A percentile compares a stretch with the other conserved stretches of the same genome.
phyloP scores from a whole-genome alignment of 2,888 invertebrate genomes.

The Drosophila algonquin region DNA sequence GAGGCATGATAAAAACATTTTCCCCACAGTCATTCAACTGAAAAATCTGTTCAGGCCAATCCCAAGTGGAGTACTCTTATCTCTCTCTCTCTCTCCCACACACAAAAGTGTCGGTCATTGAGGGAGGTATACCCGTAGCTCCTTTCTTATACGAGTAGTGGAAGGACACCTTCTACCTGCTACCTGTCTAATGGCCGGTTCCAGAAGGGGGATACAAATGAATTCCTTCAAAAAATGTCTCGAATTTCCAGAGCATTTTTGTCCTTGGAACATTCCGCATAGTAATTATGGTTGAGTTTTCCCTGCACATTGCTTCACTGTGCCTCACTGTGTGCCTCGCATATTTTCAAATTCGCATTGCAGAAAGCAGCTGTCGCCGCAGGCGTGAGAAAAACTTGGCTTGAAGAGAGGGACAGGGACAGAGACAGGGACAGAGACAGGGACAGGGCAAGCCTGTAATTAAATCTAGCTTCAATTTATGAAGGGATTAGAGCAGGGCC shows the following conservation, averaged over 20 bases:
- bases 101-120: too few species aligned
- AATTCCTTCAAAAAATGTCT: too few species aligned
- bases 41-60: not conserved
- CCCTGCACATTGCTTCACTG: slow-evolving; percentile 7
- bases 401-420: not conserved
- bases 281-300: too few species aligned
- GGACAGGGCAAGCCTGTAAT: slow-evolving; percentile 49
- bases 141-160: too few species aligned
- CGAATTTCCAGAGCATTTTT: too few species aligned
- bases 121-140: too few species aligned
- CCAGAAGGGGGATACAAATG: too few species aligned
- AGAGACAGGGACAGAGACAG: not conserved
- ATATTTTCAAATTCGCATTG: slow-evolving; percentile 30
- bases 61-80: too few species aligned
- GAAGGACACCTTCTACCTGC: too few species aligned
- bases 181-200: too few species aligned
- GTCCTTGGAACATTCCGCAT: too few species aligned
- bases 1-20: not conserved
- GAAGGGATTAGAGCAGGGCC: slow-evolving; percentile 13
- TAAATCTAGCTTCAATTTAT: slow-evolving; percentile 73
- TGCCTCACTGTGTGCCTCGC: slow-evolving; percentile 20
- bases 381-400: slow-evolving; percentile 26
- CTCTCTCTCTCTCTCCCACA: too few species aligned
- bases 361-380: slow-evolving; percentile 35
- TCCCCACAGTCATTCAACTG: not conserved